phyloP scores from a whole-genome alignment of 2,797 vertebrate species.

The Cyprinella venusta region DNA sequence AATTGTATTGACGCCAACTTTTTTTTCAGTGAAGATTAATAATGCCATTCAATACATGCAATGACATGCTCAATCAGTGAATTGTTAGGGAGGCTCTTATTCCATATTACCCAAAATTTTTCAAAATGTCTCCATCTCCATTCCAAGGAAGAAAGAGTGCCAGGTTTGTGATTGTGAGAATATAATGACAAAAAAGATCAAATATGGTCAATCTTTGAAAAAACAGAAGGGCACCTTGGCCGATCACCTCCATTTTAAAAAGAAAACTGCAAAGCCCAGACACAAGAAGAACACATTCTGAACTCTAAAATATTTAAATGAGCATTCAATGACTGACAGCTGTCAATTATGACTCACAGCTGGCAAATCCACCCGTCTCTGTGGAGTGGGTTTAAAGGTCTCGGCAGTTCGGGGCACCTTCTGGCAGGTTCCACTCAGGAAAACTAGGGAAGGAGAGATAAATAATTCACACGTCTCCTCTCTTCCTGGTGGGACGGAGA shows the following conservation, averaged over 20 bases:
- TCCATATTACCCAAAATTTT: neutral
- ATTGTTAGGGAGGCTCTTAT: neutral
- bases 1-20: neutral
- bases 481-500: constrained; percentile 46
- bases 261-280: neutral
- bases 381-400: constrained; percentile 35
- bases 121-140: neutral
- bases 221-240: neutral
- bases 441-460: constrained; percentile 44
- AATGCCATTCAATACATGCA: neutral
- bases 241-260: neutral
- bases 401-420: constrained; percentile 39
- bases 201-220: neutral
- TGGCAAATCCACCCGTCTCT: constrained; percentile 38
- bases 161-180: neutral
- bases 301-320: constrained; percentile 21
- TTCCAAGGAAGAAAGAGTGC: neutral
- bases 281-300: neutral
- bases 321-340: constrained; percentile 30
- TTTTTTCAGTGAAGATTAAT: neutral
- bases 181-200: neutral
- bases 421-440: constrained; percentile 36
- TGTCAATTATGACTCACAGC: constrained; percentile 35
- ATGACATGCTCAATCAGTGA: neutral
- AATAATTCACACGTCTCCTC: constrained; percentile 54